Base-by-base conservation (phyloP, 2,797 vertebrate genomes). In the Acanthis flammea region DNA sequence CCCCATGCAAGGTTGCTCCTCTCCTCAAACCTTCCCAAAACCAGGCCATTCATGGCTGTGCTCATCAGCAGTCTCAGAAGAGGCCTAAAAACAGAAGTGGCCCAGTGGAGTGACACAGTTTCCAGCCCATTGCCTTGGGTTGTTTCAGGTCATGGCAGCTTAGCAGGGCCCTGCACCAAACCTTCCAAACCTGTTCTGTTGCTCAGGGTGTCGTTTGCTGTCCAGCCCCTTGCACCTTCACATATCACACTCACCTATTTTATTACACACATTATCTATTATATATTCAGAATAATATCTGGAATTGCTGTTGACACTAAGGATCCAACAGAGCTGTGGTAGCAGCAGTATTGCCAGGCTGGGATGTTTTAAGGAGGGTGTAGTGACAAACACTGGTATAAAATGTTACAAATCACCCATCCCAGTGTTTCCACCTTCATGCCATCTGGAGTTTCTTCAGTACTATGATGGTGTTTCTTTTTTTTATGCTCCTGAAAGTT, bases 21-120 rank as follows among this genome's bases (percentile, higher is more conserved):
- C 51, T 41, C 37, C 48, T 91, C 74, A 51, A 0, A 33, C 27
- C 75, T 65, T 35, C 92, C 81, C 50, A 33, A 80, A 86, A 87
- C 17, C 8, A 23, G 66, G 45, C 27, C 27, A 22, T 9, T 31
- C 19, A 8, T 27, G 37, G 51, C 76, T 57, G 30, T 57, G 53
- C 73, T 92, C 60, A 31, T 4, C 72, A 68, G 75, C 54, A 77
- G 81, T 80, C 91, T 89, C 94, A 90, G 71, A 85, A 88, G 92
- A 72, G 41, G 19, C 30, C 86, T 93, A 79, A 86, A 93, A 92
- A 16, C 57, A 90, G 86, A 68, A 83, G 23, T 35, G 65, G 44
- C 75, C 51, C 0, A 1, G 27, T 57, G 75, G 22, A 80, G 33
- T 24, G 89, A 70, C 92, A 89, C 50, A 92, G 10, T 89, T 95